Evolutionary conservation across 2,113 vertebrate genomes (phyloP), one percentile per base, ranked within the genome.

Genomic region (Dipodomys stephensi): DNA sequence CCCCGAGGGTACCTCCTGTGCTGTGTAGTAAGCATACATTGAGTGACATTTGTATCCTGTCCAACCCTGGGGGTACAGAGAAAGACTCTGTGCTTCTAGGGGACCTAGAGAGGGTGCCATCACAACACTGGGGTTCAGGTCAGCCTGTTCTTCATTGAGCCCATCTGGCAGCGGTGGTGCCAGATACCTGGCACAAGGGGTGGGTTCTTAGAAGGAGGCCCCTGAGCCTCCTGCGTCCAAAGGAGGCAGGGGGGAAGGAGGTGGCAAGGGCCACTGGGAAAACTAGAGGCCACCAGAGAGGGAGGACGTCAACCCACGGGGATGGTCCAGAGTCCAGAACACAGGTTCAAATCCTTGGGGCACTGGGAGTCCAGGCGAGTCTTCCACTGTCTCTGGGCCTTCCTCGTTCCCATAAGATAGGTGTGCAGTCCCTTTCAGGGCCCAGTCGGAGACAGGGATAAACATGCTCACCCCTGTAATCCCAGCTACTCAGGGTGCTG

Each of bases 281-380:
- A 35, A 67, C 1, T 0, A 3, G 53, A 23, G 16, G 7, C 60
- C 60, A 2, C 23, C n/a, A 32, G 71, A 46, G 39, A 27, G 5
- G 13, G 30, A 7, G 0, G 79, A 35, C 89, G 39, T 39, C 39
- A 16, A 35, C 5, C 7, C 49, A 0, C 0, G 3, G 9, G 0
- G 7, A 20, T 6, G 4, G 13, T 32, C 19, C 16, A 19, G 71
- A 89, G 60, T 32, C 30, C 9, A 74, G 44, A 64, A 73, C 77
- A 2, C 2, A 28, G 20, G 60, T n/a, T 88, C 71, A 1, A 0
- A 12, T 60, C 69, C 44, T 25, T 23, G 12, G 1, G 4, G 39
- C 15, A 13, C 44, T 46, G 28, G 49, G 46, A 39, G 19, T 11
- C 8, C 10, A 53, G 22, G 25, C 85, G 35, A 3, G 57, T 13